Conservation (phyloP, 2,113 vertebrate genomes). For the Edolisoma coerulescens region DNA sequence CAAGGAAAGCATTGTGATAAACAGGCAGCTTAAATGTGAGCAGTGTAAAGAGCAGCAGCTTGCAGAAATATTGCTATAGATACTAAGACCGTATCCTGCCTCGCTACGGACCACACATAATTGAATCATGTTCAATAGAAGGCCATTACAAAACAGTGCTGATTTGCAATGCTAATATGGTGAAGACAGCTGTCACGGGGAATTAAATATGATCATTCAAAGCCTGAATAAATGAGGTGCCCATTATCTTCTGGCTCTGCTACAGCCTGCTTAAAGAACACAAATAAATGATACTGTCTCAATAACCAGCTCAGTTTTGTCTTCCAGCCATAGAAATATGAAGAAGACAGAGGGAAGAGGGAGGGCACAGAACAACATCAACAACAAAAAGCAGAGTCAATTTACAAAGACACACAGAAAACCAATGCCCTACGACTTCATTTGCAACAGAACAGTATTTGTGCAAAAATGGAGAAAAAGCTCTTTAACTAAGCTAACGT, state of each 20-base stretch:
- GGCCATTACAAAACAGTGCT: conserved; percentile 79
- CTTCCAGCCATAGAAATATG: conserved; percentile 73
- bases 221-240: conserved; percentile 83
- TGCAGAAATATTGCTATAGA: conserved; percentile 81
- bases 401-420: conserved; percentile 47
- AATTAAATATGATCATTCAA: conserved; percentile 86
- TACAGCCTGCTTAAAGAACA: conserved; percentile 79
- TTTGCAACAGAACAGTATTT: conserved; percentile 34
- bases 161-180: conserved; percentile 83
- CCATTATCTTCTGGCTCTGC: conserved; percentile 83
- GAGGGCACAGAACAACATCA: conserved; percentile 35
- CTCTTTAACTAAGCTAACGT: conserved; percentile 39
- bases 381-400: conserved; percentile 64
- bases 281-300: conserved; percentile 79
- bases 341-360: conserved; percentile 61
- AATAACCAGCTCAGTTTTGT: conserved; percentile 77
- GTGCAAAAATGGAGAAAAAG: conserved; percentile 46
- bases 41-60: conserved; percentile 81
- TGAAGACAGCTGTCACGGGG: conserved; percentile 82
- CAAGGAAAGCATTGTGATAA: conserved; percentile 81
- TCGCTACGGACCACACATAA: conserved; percentile 76
- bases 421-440: conserved; percentile 47
- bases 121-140: conserved; percentile 85
- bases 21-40: conserved; percentile 79
- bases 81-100: conserved; percentile 74